Conservation (phyloP, 2,113 vertebrate genomes). For the Hippocampus barbouri region DNA sequence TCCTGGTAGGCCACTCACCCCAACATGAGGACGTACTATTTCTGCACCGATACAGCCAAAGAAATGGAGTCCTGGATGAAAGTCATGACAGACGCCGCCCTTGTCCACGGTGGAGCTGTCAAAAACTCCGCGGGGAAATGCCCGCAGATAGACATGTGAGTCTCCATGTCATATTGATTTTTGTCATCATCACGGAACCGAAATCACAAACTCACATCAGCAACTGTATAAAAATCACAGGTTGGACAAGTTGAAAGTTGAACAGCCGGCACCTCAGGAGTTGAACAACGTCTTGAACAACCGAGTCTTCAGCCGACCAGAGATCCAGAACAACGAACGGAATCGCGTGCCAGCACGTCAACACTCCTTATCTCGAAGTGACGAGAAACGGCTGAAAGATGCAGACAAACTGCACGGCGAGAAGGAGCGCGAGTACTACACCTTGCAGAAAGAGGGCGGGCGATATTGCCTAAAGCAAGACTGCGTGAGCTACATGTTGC, state of each 20-base stretch:
- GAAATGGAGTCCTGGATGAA: slow-evolving; percentile 99
- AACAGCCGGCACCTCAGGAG: slow-evolving; percentile 72
- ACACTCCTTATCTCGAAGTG: slow-evolving; percentile 41
- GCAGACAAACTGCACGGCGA: slow-evolving; percentile 57
- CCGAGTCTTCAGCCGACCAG: slow-evolving; percentile 80
- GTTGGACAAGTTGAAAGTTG: slow-evolving; percentile 73
- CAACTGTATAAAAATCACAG: slow-evolving; percentile 39
- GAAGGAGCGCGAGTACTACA: slow-evolving; percentile 57
- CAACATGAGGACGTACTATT: slow-evolving; percentile 99
- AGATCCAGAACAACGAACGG: slow-evolving; percentile 86
- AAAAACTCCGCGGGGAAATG: slow-evolving; percentile 74
- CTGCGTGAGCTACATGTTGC: slow-evolving; percentile 48
- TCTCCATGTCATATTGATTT: not conserved
- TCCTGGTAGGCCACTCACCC: slow-evolving; percentile 88
- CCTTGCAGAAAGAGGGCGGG: slow-evolving; percentile 56
- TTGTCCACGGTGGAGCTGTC: slow-evolving; percentile 87
- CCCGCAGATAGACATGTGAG: not conserved
- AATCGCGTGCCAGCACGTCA: slow-evolving; percentile 74
- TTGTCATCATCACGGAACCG: not conserved
- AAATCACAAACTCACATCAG: not conserved
- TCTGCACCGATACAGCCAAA: slow-evolving; percentile 93
- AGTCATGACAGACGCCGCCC: slow-evolving; percentile 92
- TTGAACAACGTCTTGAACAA: slow-evolving; percentile 86
- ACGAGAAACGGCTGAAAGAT: slow-evolving; percentile 68
- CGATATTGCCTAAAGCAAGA: slow-evolving; percentile 52